Evolutionary conservation across 1,140 invertebrate species (phyloP).

Genomic region (Stegodyphus mimosarum): DNA sequence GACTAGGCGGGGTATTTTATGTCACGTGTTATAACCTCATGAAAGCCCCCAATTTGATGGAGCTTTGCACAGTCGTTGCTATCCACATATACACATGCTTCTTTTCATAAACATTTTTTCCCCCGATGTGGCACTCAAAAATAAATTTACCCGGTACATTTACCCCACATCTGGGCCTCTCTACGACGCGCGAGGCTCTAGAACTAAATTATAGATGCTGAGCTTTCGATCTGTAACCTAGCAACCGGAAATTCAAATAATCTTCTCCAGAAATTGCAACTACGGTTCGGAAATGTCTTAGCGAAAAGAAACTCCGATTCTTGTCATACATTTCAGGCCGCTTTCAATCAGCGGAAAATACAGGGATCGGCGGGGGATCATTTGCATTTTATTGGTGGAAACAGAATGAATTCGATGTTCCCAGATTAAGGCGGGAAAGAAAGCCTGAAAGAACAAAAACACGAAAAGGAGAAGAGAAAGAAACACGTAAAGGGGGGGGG

Average conservation of each 20-base stretch:
- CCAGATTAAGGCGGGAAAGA: slow-evolving; percentile 35
- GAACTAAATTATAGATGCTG: not conserved
- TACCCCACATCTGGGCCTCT: not conserved
- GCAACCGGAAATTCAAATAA: slow-evolving; percentile 34
- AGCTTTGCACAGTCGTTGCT: too few species aligned
- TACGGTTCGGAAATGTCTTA: slow-evolving; percentile 15
- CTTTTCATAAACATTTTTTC: too few species aligned
- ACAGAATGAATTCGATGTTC: slow-evolving; percentile 16
- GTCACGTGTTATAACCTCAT: too few species aligned
- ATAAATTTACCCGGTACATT: too few species aligned
- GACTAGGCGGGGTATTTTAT: too few species aligned
- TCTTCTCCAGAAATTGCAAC: not conserved
- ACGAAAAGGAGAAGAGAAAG: not conserved
- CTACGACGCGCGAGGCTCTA: not conserved
- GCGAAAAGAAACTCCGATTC: not conserved
- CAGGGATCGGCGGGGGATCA: slow-evolving; percentile 20
- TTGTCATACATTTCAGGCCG: slow-evolving; percentile 1
- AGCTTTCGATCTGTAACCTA: not conserved
- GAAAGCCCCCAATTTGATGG: too few species aligned
- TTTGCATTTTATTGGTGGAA: slow-evolving; percentile 47
- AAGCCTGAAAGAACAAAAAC: not conserved
- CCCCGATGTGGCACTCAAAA: too few species aligned
- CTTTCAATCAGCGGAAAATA: slow-evolving; percentile 15
- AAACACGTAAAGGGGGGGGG: not conserved
- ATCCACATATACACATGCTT: too few species aligned